Base-by-base conservation (phyloP, 2,797 vertebrate genomes). In the Aldrovandia affinis region DNA sequence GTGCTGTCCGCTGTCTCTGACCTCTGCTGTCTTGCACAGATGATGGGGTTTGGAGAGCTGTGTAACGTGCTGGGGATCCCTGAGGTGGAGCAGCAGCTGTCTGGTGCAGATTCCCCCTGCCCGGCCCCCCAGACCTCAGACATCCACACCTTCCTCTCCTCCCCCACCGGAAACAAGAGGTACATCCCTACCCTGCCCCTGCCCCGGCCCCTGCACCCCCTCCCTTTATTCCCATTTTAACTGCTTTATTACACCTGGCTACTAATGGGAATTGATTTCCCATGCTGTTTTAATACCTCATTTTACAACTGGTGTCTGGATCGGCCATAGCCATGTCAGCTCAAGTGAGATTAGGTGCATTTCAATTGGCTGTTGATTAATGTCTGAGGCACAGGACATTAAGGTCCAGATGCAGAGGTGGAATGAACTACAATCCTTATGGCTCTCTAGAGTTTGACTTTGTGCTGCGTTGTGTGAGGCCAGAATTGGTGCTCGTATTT, bases 81-180 rank as follows among this genome's bases (percentile, higher is more conserved):
- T 14, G 96, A 96, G 81, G 94, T 96, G 54, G 93, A 93, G 86
- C 94, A 92, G 80, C 86, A 92, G 83, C 86, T 93, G 89, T 14
- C 15, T 8, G 90, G 92, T 39, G 90, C 90, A 0, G 95, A 96
- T 73, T 94, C 93, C 7, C 84, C 91, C 1, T 91, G 94, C 55
- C 93, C 96, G 77, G 95, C 93, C 3, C 89, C 91, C 0, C 96
- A 94, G 0, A 81, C 95, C 0, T 92, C 93, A 10, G 97, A 98
- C 83, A 92, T 97, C 75, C 95, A 97, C 78, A 89, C 96, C 81
- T 99, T 99, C 89, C 96, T 99, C 59, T 97, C 96, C 80, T 99
- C 98, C 79, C 98, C 98, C 0, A 95, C 96, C 3, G 96, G 96
- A 86, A 96, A 95, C 83, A 99, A 99, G 89, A 97, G 97, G 96